Conservation (phyloP, 2,797 vertebrate species). For the Centroberyx gerrardi region DNA sequence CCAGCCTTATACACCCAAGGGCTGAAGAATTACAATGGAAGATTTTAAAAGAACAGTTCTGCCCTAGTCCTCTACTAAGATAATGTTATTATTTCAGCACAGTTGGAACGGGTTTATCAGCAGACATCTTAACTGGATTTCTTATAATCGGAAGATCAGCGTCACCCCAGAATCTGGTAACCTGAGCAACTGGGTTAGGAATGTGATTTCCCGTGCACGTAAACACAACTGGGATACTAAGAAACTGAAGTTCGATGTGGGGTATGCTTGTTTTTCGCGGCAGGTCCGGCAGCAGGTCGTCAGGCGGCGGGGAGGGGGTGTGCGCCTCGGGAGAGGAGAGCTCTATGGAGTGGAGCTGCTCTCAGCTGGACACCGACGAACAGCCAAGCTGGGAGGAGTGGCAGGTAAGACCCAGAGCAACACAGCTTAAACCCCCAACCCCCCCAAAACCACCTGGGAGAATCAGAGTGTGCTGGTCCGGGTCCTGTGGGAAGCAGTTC, state of each 20-base stretch:
- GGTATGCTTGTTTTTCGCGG: slow-evolving; percentile 51
- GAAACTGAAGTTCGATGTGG: slow-evolving; percentile 33
- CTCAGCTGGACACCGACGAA: slow-evolving; percentile 70
- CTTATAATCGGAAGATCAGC: too few relatives aligned
- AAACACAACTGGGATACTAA: slow-evolving; percentile 30
- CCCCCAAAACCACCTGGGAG: slow-evolving; percentile 32
- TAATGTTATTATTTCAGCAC: too few relatives aligned
- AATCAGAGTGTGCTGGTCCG: slow-evolving; percentile 17
- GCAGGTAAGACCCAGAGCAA: slow-evolving; percentile 73
- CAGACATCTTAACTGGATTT: too few relatives aligned
- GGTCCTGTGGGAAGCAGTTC: slow-evolving; percentile 4
- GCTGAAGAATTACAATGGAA: too few relatives aligned
- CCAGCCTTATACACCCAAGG: too few relatives aligned
- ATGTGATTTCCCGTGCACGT: background rate
- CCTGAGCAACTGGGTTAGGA: too few relatives aligned
- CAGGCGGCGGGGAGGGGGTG: slow-evolving; percentile 52
- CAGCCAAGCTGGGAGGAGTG: slow-evolving; percentile 66
- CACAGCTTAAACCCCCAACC: slow-evolving; percentile 32
- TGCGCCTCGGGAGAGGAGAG: slow-evolving; percentile 74
- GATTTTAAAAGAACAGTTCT: too few relatives aligned
- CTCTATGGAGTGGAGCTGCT: slow-evolving; percentile 66
- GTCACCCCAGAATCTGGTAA: too few relatives aligned
- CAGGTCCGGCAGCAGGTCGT: slow-evolving; percentile 75
- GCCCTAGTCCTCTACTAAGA: too few relatives aligned
- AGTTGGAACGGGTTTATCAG: too few relatives aligned